Evolutionary conservation across 2,888 invertebrate genomes (phyloP), one percentile per base, ranked within the genome.

Genomic region (Caenorhabditis macrosperma): DNA sequence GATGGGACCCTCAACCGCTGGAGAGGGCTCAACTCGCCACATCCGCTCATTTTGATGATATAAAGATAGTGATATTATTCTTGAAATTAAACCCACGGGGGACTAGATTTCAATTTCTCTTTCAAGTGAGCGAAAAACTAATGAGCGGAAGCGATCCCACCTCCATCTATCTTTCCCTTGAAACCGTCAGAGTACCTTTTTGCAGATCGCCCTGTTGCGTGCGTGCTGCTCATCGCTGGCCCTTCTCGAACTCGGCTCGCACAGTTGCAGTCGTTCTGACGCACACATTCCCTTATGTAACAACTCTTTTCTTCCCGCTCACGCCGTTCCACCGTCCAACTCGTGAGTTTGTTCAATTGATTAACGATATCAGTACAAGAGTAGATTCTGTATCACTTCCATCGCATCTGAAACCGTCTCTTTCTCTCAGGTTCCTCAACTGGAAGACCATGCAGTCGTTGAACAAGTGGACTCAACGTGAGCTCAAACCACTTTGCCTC

Each of bases 151-250:
- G 9, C 33, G 9, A 9, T 9, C 5, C 9, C 5, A 9, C 9
- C 33, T 9, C 33, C 33, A 33, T 9, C 9, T 33, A 9, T 33
- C 33, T 7, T 33, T 35, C 20, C 57, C 15, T 26, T 1, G 26
- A 15, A 20, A 28, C 44, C 3, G 5, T 20, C 12, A 35, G 9
- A 10, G 50, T 15, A 30, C 3, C 20, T 15, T 30, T 30, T 77
- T 63, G 1, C 64, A 63, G 85, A 82, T 85, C 63, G 71, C 77
- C 10, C 78, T 88, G 35, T 68, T 87, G 52, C 82, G 85, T 24
- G 74, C 85, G 41, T 77, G 81, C 44, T 88, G 83, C 54, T 78
- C 86, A 12, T 79, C 88, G 38, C 66, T 88, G 52, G 85, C 83
- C 9, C 77, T 88, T 15, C 82, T 88, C 61, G 87, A 88, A 52